Evolutionary conservation across 1,140 invertebrate genomes (phyloP).

Genomic region (Cheumatopsyche charites): DNA sequence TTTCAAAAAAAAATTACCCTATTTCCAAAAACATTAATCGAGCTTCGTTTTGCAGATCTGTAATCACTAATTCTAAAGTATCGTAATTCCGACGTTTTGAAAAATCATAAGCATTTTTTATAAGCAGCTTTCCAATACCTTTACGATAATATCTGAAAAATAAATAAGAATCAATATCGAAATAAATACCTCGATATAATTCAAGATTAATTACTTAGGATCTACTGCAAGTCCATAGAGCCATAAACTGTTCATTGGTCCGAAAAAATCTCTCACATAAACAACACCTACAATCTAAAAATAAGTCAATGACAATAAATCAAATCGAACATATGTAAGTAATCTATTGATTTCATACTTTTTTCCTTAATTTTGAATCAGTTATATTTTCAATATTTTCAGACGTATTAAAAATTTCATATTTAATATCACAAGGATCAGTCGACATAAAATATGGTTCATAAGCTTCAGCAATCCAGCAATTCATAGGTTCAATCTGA

Average conservation of each 20-base stretch:
- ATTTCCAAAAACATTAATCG: conserved; percentile 36
- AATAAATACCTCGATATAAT: conserved; percentile 14
- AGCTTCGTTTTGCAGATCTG: conserved; percentile 44
- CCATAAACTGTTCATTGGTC: conserved; percentile 43
- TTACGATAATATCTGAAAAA: conserved; percentile 38
- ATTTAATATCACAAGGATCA: conserved; percentile 40
- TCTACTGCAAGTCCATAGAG: conserved; percentile 44
- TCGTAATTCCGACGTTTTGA: conserved; percentile 31
- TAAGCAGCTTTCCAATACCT: conserved; percentile 38
- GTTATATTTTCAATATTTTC: conserved; percentile 41
- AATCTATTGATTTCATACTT: conserved; percentile 24
- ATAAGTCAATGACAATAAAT: conserved; percentile 9
- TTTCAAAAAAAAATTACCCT: conserved; percentile 26
- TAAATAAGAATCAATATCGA: not conserved
- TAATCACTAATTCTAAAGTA: conserved; percentile 41
- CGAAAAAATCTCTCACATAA: conserved; percentile 35
- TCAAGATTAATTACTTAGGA: conserved; percentile 32
- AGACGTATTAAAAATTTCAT: conserved; percentile 40
- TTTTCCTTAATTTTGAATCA: conserved; percentile 35
- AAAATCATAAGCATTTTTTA: conserved; percentile 36
- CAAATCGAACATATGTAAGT: not conserved
- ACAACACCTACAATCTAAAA: conserved; percentile 42
- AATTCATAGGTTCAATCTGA: conserved; percentile 39
- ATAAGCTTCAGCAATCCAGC: conserved; percentile 46
- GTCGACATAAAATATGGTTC: conserved; percentile 45